Evolutionary conservation across 2,888 invertebrate genomes (phyloP), one percentile per base, ranked within the genome.

Genomic region (Acrocera orbiculus): DNA sequence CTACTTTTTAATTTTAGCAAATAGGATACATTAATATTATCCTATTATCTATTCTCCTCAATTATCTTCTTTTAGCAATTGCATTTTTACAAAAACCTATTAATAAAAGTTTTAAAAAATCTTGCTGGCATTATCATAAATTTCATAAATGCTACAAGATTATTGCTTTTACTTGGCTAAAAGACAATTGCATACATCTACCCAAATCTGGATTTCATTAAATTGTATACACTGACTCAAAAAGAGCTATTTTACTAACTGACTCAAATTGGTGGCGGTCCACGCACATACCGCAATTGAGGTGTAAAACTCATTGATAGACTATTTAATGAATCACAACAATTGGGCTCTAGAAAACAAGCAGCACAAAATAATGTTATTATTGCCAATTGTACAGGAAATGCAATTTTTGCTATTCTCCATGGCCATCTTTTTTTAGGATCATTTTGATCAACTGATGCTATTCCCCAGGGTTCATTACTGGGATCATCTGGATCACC

Each of bases 201-300:
- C n/a, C 16, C 16, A 15, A n/a, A 11, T 25, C 15, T 9, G 34
- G 27, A 28, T 28, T 15, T 16, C 13, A 11, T 28, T 23, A 13
- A 28, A 13, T 14, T 32, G 26, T 25, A 10, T 15, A 14, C 15
- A n/a, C n/a, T n/a, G n/a, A n/a, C n/a, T n/a, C n/a, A n/a, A n/a
- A n/a, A n/a, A n/a, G n/a, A n/a, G n/a, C n/a, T 15, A 15, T 25
- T 16, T 24, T 17, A 41, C 43, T n/a, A n/a, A n/a, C n/a, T n/a
- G n/a, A n/a, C 51, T 70, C 67, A 80, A 48, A 78, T 71, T 14
- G 81, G 80, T 40, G 79, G 80, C 25, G 79, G 78, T 39, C 80
- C 79, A 41, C 73, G 69, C 34, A 78, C 68, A 50, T 80, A 81
- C 43, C 75, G 70, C 44, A 82, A 61, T 51, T 79, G 77, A 11